Percentiles rank a stretch among this genome's conserved stretches.
These are phyloP conservation scores for Macrophya annulata DNA, from an alignment of 2,888 invertebrate species.

Conservation along the genomic window DNA sequence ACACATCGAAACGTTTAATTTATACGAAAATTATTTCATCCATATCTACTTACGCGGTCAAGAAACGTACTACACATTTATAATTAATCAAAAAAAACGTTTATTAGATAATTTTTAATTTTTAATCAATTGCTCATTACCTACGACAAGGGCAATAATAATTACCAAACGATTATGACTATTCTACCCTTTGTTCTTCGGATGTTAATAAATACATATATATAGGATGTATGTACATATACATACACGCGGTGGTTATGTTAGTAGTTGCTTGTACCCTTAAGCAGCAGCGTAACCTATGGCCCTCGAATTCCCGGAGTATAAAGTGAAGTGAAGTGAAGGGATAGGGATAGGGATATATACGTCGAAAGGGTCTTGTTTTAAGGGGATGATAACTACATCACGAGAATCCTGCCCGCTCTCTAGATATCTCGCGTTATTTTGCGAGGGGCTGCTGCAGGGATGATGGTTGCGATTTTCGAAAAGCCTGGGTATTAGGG, in stretches of 20 bases:
- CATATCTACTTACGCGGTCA: neutral
- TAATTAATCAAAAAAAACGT: neutral
- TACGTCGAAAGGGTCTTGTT: constrained; percentile 49
- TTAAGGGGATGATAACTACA: constrained; percentile 54
- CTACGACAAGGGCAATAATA: neutral
- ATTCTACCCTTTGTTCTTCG: neutral
- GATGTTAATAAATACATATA: neutral
- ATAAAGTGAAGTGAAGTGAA: neutral
- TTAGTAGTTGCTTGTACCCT: neutral
- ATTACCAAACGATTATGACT: neutral
- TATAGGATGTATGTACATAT: neutral
- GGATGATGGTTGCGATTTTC: neutral
- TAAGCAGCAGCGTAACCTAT: neutral
- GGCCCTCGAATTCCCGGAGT: constrained; percentile 7
- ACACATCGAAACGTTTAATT: neutral
- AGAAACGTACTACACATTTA: neutral
- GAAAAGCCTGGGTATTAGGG: constrained; percentile 29
- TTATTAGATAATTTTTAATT: neutral
- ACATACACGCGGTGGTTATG: neutral
- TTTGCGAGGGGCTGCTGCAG: constrained; percentile 3
- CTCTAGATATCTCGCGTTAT: constrained; percentile 16
- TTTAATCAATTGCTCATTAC: neutral
- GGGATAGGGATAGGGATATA: neutral
- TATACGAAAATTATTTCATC: neutral
- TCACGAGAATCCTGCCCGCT: constrained; percentile 28